These are phyloP conservation scores for Periophthalmodon schlosseri DNA, from an alignment of 2,113 vertebrate species.

Conservation along the genomic window DNA sequence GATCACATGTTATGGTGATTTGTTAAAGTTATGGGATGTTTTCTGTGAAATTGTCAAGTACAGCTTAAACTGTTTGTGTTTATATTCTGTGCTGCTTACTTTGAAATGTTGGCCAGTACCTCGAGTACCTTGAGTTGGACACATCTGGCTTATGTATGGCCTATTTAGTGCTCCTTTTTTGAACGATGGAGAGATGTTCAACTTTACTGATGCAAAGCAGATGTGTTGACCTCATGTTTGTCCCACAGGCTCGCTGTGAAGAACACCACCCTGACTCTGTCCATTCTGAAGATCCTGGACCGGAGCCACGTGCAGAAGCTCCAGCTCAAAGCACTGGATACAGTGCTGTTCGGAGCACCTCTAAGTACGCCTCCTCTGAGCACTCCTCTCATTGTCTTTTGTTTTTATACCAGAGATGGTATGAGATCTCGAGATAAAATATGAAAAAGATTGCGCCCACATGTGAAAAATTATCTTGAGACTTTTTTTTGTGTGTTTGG, in stretches of 20 bases:
- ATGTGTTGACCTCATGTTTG: not conserved
- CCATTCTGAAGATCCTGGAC: conserved; percentile 91
- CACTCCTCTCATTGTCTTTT: not conserved
- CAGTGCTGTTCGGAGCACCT: conserved; percentile 93
- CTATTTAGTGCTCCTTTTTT: not conserved
- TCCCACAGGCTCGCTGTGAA: conserved; percentile 87
- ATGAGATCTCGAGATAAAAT: no score
- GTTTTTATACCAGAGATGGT: not conserved
- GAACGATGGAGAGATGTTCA: no score
- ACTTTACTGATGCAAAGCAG: no score
- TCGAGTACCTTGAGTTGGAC: not conserved
- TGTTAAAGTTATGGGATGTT: not conserved
- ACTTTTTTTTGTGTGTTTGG: no score
- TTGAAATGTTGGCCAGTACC: no score
- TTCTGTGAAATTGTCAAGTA: not conserved
- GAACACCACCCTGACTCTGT: conserved; percentile 87
- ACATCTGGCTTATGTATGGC: not conserved
- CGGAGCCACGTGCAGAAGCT: conserved; percentile 95
- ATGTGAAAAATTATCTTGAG: no score
- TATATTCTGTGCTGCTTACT: not conserved
- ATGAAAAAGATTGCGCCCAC: no score
- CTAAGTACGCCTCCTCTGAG: conserved; percentile 79
- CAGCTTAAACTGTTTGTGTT: not conserved
- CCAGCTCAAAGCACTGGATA: conserved; percentile 94
- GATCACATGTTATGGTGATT: no score